Conservation (phyloP, 2,888 invertebrate genomes). For the Perizoma flavofasciatum region DNA sequence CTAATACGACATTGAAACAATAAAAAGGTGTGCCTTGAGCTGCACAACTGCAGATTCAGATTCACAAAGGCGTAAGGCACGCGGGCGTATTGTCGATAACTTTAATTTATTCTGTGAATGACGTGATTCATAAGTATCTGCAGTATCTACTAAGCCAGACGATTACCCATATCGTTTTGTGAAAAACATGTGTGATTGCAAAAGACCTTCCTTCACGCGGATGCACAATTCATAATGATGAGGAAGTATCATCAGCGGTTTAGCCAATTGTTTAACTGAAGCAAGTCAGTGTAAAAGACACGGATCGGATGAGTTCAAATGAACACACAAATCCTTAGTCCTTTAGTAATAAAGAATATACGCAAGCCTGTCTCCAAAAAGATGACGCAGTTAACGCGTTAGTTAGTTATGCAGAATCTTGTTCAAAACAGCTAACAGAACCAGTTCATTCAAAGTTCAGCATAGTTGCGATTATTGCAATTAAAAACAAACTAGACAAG, state of each 20-base stretch:
- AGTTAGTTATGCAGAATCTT: no score
- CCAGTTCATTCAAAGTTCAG: no score
- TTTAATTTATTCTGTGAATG: slow-evolving; percentile 7
- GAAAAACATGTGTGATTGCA: slow-evolving; percentile 23
- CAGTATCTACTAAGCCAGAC: slow-evolving; percentile 2
- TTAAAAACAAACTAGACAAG: slow-evolving; percentile 1
- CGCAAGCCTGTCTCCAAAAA: neutral
- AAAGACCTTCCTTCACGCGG: slow-evolving; percentile 31
- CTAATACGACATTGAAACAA: slow-evolving; percentile 28
- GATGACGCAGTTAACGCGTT: no score
- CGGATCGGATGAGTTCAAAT: slow-evolving; percentile 2
- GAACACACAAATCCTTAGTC: slow-evolving; percentile 6
- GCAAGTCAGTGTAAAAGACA: slow-evolving; percentile 1
- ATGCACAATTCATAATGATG: slow-evolving; percentile 24
- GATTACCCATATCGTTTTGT: slow-evolving; percentile 9
- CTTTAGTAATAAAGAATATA: neutral
- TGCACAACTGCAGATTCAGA: slow-evolving; percentile 25
- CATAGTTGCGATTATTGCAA: neutral
- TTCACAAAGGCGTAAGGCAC: slow-evolving; percentile 23
- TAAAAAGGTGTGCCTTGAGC: slow-evolving; percentile 25
- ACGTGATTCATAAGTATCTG: slow-evolving; percentile 18
- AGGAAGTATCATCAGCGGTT: slow-evolving; percentile 25
- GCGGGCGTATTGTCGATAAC: slow-evolving; percentile 15
- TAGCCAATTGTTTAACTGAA: slow-evolving; percentile 13
- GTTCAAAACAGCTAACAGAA: no score